Conservation (phyloP, 2,888 invertebrate genomes). For the Campoplex nolae region DNA sequence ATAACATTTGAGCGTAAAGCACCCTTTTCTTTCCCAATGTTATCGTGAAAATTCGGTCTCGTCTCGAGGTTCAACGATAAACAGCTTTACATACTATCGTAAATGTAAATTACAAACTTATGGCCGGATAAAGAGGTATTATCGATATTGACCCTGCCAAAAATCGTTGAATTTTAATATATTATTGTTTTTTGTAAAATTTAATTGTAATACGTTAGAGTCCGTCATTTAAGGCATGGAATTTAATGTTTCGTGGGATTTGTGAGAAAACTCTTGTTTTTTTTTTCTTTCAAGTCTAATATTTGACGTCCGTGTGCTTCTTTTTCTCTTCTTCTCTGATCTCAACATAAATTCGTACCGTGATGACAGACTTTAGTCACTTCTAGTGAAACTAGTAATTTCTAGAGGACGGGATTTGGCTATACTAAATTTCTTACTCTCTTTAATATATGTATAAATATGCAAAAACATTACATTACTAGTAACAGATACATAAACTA, state of each 20-base stretch:
- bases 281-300: background rate
- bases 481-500: conserved; percentile 78
- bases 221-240: conserved; percentile 56
- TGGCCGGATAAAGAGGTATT: conserved; percentile 79
- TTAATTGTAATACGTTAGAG: conserved; percentile 56
- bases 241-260: conserved; percentile 52
- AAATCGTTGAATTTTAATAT: conserved; percentile 67
- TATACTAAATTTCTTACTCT: conserved; percentile 66
- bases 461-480: conserved; percentile 76
- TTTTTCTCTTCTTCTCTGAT: conserved; percentile 31
- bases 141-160: conserved; percentile 72
- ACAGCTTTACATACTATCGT: conserved; percentile 68
- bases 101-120: conserved; percentile 74
- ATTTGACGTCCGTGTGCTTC: conserved; percentile 15
- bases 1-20: conserved; percentile 77
- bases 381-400: conserved; percentile 62
- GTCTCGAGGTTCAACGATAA: conserved; percentile 62
- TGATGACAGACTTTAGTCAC: conserved; percentile 56
- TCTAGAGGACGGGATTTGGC: conserved; percentile 78
- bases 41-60: conserved; percentile 44
- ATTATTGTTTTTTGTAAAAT: conserved; percentile 44
- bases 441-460: conserved; percentile 78
- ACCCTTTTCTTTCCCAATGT: conserved; percentile 67
- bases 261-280: conserved; percentile 25
- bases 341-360: conserved; percentile 49